Evolutionary conservation across 2,888 invertebrate species (phyloP).

Genomic region (Drosophila seclusa): DNA sequence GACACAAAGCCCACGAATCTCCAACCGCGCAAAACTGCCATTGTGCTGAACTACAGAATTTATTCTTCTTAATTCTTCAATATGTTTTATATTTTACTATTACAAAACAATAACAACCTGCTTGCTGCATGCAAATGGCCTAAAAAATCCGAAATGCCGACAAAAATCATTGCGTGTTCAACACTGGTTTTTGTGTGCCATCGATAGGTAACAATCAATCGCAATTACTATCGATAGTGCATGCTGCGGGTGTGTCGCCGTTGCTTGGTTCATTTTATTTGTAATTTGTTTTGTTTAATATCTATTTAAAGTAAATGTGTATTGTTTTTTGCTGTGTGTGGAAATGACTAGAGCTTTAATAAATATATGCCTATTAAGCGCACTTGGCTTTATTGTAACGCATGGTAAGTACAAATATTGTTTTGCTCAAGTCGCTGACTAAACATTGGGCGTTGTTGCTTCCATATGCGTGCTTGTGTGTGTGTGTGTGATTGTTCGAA

Average conservation of each 20-base stretch:
- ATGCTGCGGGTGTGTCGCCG: conserved; percentile 67
- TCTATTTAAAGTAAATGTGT: conserved; percentile 37
- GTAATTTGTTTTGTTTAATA: conserved; percentile 34
- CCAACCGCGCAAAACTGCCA: conserved; percentile 86
- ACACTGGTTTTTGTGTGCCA: conserved; percentile 2
- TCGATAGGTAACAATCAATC: not conserved
- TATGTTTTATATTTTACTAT: conserved; percentile 16
- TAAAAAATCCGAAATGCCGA: conserved; percentile 31
- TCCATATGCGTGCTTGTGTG: conserved; percentile 4
- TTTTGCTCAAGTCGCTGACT: conserved; percentile 41
- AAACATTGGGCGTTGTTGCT: conserved; percentile 62
- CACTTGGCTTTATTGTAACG: conserved; percentile 37
- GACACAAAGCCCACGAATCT: conserved; percentile 86
- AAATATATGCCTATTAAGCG: conserved; percentile 46
- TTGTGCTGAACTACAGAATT: conserved; percentile 51
- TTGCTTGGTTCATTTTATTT: conserved; percentile 49
- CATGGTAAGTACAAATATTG: conserved; percentile 45
- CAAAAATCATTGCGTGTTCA: not conserved
- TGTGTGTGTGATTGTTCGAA: conserved; percentile 14
- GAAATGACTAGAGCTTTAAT: conserved; percentile 52
- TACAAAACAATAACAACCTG: conserved; percentile 69
- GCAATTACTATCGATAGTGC: conserved; percentile 20
- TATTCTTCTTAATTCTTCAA: conserved; percentile 16
- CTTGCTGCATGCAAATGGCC: conserved; percentile 17
- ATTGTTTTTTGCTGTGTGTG: conserved; percentile 11